These are phyloP conservation scores for Prochilodus magdalenae DNA, from an alignment of 2,113 vertebrate genomes.

Conservation along the genomic window DNA sequence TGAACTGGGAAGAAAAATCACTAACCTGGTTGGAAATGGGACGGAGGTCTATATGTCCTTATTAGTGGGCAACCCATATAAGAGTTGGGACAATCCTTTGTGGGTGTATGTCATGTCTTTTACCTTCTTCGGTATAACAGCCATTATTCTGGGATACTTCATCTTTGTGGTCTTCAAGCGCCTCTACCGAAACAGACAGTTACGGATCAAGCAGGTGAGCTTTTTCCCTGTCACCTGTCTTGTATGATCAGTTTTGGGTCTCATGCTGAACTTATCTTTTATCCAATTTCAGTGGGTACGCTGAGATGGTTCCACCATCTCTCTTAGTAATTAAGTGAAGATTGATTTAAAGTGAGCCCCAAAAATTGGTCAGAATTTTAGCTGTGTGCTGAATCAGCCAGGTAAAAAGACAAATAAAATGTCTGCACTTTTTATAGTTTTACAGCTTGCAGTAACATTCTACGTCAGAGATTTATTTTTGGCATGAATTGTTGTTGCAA, in stretches of 20 bases:
- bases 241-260: too few species aligned
- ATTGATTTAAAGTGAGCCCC: too few species aligned
- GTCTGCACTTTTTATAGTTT: not conserved
- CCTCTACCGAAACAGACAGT: constrained; percentile 58
- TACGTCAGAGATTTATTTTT: not conserved
- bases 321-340: not conserved
- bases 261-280: not conserved
- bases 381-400: too few species aligned
- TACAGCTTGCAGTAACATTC: not conserved
- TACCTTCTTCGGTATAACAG: constrained; percentile 73
- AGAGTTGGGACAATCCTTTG: constrained; percentile 69
- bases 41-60: constrained; percentile 62
- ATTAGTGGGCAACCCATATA: constrained; percentile 54
- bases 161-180: constrained; percentile 69
- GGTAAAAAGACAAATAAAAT: not conserved
- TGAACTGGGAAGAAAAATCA: constrained; percentile 61
- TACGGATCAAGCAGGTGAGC: constrained; percentile 49
- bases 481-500: not conserved
- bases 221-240: not conserved
- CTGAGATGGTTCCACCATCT: not conserved
- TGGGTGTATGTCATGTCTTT: constrained; percentile 78
- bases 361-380: not conserved
- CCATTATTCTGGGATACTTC: constrained; percentile 72
- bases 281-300: not conserved
- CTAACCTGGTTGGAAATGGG: constrained; percentile 58